phyloP scores from a whole-genome alignment of 2,888 invertebrate genomes.

The Neelides folsomi region DNA sequence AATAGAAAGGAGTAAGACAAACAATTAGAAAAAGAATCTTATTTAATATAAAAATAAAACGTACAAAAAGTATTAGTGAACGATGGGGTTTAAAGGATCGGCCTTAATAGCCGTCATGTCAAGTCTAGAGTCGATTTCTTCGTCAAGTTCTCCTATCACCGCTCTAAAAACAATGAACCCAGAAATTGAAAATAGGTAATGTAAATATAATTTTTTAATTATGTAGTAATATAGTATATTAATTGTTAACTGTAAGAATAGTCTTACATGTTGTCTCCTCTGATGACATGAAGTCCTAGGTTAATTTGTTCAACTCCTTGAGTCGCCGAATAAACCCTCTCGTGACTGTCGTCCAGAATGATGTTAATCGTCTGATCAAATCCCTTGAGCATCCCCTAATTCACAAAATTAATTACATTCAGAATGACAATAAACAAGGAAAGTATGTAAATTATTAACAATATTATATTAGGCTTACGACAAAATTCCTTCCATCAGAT shows the following conservation, averaged over 20 bases:
- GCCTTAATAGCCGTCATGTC: slow-evolving; percentile 45
- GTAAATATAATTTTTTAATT: neutral
- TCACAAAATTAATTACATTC: neutral
- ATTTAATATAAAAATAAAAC: too few species aligned
- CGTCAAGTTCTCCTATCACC: slow-evolving; percentile 46
- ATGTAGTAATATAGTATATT: neutral
- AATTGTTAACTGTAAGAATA: neutral
- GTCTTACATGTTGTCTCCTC: slow-evolving; percentile 91
- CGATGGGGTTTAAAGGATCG: slow-evolving; percentile 39
- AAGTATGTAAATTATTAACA: slow-evolving; percentile 2
- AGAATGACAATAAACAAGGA: slow-evolving; percentile 2
- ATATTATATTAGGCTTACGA: slow-evolving; percentile 46
- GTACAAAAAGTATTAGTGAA: slow-evolving; percentile 13
- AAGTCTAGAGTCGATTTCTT: slow-evolving; percentile 43
- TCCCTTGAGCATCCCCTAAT: slow-evolving; percentile 83
- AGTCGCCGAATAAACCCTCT: slow-evolving; percentile 87
- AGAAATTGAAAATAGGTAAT: neutral
- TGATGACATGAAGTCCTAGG: slow-evolving; percentile 88
- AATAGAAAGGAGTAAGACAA: too few species aligned
- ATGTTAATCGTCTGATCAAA: slow-evolving; percentile 99
- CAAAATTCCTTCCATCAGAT: slow-evolving; percentile 88
- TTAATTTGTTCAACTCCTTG: slow-evolving; percentile 90
- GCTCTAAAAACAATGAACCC: slow-evolving; percentile 38
- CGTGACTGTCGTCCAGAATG: slow-evolving; percentile 94
- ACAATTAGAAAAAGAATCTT: too few species aligned